A percentile compares a stretch with the other conserved stretches of the same genome.
These are phyloP conservation scores for Brassicogethes aeneus DNA, from an alignment of 2,888 invertebrate species.

Conservation along the genomic window DNA sequence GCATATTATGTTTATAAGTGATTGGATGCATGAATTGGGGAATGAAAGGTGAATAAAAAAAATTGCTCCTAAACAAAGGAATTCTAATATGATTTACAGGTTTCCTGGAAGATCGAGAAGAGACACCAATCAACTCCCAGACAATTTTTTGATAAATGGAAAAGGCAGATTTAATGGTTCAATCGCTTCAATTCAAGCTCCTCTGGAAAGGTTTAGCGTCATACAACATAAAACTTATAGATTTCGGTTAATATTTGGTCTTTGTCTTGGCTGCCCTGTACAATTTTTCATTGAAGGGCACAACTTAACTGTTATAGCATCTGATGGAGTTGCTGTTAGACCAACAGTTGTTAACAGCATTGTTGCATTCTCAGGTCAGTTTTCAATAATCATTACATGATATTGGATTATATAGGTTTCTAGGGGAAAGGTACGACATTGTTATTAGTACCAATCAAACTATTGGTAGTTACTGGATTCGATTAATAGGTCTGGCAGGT, in stretches of 20 bases:
- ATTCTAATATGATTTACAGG: too few species aligned
- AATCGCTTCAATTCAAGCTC: conserved; percentile 75
- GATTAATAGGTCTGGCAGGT: conserved; percentile 75
- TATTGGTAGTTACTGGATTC: conserved; percentile 76
- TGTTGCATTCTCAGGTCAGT: conserved; percentile 77
- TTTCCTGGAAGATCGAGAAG: conserved; percentile 61
- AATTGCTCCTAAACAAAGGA: too few species aligned
- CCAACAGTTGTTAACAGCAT: conserved; percentile 72
- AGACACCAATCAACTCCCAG: conserved; percentile 47
- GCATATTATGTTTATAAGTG: conserved; percentile 68
- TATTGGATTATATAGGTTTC: conserved; percentile 24
- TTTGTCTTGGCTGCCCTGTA: conserved; percentile 74
- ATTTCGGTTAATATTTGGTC: conserved; percentile 76
- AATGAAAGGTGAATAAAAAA: too few species aligned
- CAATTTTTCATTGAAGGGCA: conserved; percentile 77
- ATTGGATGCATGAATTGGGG: conserved; percentile 70
- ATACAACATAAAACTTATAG: conserved; percentile 72
- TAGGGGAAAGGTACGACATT: conserved; percentile 81
- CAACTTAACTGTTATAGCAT: conserved; percentile 64
- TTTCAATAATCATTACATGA: too few species aligned
- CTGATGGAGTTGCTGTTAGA: conserved; percentile 74
- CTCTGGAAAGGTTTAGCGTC: conserved; percentile 70
- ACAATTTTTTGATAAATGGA: background rate
- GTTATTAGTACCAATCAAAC: too few species aligned
- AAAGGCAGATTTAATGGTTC: conserved; percentile 71